Conservation (phyloP, 2,888 invertebrate species). For the Apamea crenata region DNA sequence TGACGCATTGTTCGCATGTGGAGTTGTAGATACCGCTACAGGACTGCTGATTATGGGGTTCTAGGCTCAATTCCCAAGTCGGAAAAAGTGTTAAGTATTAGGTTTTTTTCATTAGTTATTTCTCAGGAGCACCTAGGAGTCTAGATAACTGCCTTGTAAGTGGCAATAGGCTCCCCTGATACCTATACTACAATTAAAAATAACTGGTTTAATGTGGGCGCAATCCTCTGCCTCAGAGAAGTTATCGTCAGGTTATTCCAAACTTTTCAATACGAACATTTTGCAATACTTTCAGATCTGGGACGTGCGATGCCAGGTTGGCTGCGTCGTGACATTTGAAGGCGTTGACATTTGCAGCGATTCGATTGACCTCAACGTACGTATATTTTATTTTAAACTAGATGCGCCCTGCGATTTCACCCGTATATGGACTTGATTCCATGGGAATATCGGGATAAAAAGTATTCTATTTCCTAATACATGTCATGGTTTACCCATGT, state of each 20-base stretch:
- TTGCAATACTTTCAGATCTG: conserved; percentile 86
- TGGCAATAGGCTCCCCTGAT: background rate
- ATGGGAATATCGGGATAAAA: background rate
- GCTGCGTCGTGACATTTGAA: conserved; percentile 89
- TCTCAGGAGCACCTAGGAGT: too few relatives aligned
- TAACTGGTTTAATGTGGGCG: too few relatives aligned
- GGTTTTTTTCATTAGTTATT: background rate
- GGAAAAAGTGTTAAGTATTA: background rate
- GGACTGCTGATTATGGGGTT: too few relatives aligned
- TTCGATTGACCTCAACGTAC: conserved; percentile 90
- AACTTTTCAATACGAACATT: conserved; percentile 27
- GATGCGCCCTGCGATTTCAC: background rate
- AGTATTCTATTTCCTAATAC: background rate
- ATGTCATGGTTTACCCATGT: too few relatives aligned
- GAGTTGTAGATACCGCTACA: too few relatives aligned
- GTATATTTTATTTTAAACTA: conserved; percentile 56
- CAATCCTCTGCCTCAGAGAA: background rate
- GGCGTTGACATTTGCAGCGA: conserved; percentile 91
- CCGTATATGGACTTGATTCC: background rate
- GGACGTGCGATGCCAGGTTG: conserved; percentile 88
- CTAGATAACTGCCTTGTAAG: background rate
- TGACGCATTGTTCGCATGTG: too few relatives aligned
- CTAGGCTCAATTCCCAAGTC: background rate
- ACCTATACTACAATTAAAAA: background rate
- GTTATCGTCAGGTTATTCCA: background rate